Evolutionary conservation across 2,888 invertebrate genomes (phyloP), one percentile per base, ranked within the genome.

Genomic region (Deroplatys truncata): DNA sequence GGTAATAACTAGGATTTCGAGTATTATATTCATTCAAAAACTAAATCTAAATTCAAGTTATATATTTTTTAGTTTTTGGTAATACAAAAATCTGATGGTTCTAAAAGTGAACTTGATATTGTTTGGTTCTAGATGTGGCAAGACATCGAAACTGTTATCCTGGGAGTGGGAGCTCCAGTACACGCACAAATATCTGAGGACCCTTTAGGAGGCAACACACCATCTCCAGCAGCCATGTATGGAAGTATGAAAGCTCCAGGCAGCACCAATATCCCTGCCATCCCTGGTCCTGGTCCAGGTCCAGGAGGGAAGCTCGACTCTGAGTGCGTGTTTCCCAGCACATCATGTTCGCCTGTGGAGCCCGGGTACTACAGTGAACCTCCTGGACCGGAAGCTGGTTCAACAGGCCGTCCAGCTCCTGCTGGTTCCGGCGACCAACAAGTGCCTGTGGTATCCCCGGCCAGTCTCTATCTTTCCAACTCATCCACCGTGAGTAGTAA

Each of bases 111-210:
- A 20, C 5, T 16, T 72, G 5, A 72, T 72, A 72, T 72, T 25
- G 5, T 20, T 72, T 92, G 91, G 88, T 91, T 91, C 89, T 92
- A 92, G 92, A 92, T 93, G 92, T 93, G 93, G 93, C 93, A 93
- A 91, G 93, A 93, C 91, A 93, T 93, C 86, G 93, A 93, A 91
- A 93, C 92, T 84, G 93, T 93, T 86, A 91, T 93, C 90, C 91
- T 92, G 90, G 92, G 92, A 82, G 92, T 91, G 85, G 92, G 92
- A 88, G 91, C 91, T 90, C 91, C 92, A 31, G 49, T 89, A 25
- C 89, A 89, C 86, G 90, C 90, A 20, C 89, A 88, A 82, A 89
- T 91, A 88, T 88, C 90, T 86, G 91, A 90, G 88, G 90, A 43
- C 85, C 91, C 90, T 84, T 88, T 90, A 82, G 88, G 84, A 88